Conservation (phyloP, 1,140 invertebrate species). For the Neoseiulus cucumeris region DNA sequence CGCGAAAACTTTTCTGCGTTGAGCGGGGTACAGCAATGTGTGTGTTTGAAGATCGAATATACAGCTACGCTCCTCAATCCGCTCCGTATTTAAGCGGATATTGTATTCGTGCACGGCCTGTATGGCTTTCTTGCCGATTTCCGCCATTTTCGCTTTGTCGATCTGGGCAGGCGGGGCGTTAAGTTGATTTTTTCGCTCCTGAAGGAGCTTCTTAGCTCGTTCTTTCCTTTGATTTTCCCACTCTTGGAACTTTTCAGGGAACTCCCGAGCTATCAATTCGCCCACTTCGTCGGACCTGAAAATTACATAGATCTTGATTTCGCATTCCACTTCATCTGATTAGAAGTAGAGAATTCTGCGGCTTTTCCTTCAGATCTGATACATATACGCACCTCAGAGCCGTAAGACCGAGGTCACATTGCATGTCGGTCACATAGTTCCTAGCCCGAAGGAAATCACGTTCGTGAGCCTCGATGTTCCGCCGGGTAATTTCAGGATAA, state of each 20-base stretch:
- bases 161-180: conserved; percentile 20
- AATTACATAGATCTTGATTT: neutral
- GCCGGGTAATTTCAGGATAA: conserved; percentile 66
- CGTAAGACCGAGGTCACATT: conserved; percentile 82
- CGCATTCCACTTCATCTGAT: too few species aligned
- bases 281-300: conserved; percentile 52
- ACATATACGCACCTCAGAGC: conserved; percentile 42
- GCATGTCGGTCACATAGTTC: conserved; percentile 64
- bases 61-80: conserved; percentile 39
- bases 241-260: conserved; percentile 83
- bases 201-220: conserved; percentile 18
- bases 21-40: conserved; percentile 45
- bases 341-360: too few species aligned
- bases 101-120: conserved; percentile 75
- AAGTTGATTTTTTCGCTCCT: neutral
- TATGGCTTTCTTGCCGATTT: conserved; percentile 62
- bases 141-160: conserved; percentile 31
- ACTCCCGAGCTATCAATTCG: conserved; percentile 83
- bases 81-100: conserved; percentile 51
- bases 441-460: conserved; percentile 62
- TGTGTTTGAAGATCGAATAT: conserved; percentile 34
- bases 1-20: conserved; percentile 26
- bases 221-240: conserved; percentile 41
- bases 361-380: conserved; percentile 37
- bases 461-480: conserved; percentile 69